phyloP scores from a whole-genome alignment of 2,797 vertebrate species.

The Clarias laeviceps region DNA sequence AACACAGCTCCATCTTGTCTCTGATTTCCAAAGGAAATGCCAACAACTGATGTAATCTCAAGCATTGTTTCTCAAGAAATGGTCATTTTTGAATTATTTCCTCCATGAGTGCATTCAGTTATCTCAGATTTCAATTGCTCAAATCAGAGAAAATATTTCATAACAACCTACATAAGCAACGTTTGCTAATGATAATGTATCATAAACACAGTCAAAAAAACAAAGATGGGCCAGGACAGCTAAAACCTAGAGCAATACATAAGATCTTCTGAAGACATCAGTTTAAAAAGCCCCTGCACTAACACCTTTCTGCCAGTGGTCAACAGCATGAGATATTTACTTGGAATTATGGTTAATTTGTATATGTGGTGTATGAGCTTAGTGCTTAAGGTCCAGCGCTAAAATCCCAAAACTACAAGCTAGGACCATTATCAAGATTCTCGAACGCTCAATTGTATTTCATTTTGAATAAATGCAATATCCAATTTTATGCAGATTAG shows the following conservation, averaged over 20 bases:
- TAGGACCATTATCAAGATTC: not conserved
- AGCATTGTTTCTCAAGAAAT: not conserved
- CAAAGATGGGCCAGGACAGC: not conserved
- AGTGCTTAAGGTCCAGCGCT: not conserved
- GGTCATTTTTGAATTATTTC: not conserved
- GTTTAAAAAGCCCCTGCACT: not conserved
- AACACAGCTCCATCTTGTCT: not conserved
- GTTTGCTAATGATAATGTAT: not conserved
- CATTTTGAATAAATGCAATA: not conserved
- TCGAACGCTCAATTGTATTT: not conserved
- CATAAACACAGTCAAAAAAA: not conserved
- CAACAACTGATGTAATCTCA: conserved; percentile 6
- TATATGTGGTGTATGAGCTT: not conserved
- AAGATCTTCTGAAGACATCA: not conserved
- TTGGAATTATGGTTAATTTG: too few relatives aligned
- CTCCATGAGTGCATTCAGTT: not conserved
- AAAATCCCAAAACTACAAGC: not conserved
- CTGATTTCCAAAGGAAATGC: conserved; percentile 8
- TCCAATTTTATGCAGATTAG: not conserved
- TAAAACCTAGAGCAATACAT: not conserved
- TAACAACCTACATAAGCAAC: not conserved
- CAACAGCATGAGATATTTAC: too few relatives aligned
- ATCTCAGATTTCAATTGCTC: not conserved
- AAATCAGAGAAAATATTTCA: not conserved
- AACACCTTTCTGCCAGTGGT: not conserved